Base-by-base conservation (phyloP, 2,797 vertebrate species). In the Amblyopsis hoosieri region DNA sequence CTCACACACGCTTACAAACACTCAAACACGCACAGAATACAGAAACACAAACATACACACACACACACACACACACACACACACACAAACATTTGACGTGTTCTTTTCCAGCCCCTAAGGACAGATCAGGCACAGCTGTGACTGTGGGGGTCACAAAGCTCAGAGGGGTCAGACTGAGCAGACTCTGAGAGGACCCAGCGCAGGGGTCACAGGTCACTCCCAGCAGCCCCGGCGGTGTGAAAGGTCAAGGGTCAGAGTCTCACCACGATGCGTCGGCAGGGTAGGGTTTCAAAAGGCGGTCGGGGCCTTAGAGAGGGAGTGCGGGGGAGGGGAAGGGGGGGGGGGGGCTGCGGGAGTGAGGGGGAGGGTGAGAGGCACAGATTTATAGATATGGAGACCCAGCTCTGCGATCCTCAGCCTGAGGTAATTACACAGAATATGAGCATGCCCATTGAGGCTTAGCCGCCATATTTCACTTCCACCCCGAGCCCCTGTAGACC, bases 181-280 rank as follows among this genome's bases (percentile, higher is more conserved):
- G 90, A 89, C 90, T 91, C 90, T 89, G 82, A 92, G 89, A 90
- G 90, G 94, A 88, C 88, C 91, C 80, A 68, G 68, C 60, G 10
- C 49, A 11, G 76, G 90, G 94, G 93, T 90, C 91, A 94, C 85
- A 94, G 91, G 93, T 94, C 92, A 92, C 48, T 90, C 85, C 84
- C 84, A 91, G 86, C 73, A 89, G 92, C 91, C 88, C 85, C 81
- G 72, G 77, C 53, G 46, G 89, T 94, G 94, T 93, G 89, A 94
- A 96, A 95, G 91, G 92, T 92, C 91, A 90, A 87, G 90, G 90
- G 92, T 95, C 91, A 93, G 84, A 83, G 86, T 93, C 89, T 92
- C 93, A 93, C 91, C 87, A 84, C 67, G 79, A 87, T 88, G 89
- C 69, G 67, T 85, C 85, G 83, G 78, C 85, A 83, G 89, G 85